phyloP scores from a whole-genome alignment of 2,888 invertebrate genomes.

The Idaea dimidiata region DNA sequence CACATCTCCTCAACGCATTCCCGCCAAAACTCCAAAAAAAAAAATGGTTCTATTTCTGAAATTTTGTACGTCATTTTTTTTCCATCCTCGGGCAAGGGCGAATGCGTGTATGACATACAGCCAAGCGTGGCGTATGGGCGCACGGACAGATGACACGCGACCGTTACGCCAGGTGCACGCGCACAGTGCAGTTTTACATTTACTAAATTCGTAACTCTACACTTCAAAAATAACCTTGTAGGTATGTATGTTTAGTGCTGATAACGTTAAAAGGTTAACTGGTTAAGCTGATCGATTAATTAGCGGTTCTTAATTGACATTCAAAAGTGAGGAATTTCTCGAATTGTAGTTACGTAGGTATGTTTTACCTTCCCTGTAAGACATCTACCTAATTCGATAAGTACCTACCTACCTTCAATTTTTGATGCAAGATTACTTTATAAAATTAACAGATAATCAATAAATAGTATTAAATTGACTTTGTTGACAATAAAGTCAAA shows the following conservation, averaged over 20 bases:
- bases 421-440: background rate
- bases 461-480: too few species aligned
- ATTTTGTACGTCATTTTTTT: constrained; percentile 28
- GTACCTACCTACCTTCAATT: background rate
- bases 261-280: constrained; percentile 4
- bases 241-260: background rate
- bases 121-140: constrained; percentile 73
- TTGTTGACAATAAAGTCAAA: too few species aligned
- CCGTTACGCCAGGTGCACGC: constrained; percentile 77
- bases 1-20: constrained; percentile 16
- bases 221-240: background rate
- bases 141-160: constrained; percentile 77
- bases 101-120: constrained; percentile 58
- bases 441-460: too few species aligned
- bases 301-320: background rate
- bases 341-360: background rate
- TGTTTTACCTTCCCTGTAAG: too few species aligned
- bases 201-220: constrained; percentile 10
- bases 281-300: background rate
- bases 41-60: constrained; percentile 34
- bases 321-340: background rate
- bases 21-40: constrained; percentile 31
- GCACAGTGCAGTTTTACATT: constrained; percentile 21
- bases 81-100: constrained; percentile 41
- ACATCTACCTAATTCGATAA: background rate